These are phyloP conservation scores for Agriotes lineatus DNA, from an alignment of 2,888 invertebrate species.

Conservation along the genomic window DNA sequence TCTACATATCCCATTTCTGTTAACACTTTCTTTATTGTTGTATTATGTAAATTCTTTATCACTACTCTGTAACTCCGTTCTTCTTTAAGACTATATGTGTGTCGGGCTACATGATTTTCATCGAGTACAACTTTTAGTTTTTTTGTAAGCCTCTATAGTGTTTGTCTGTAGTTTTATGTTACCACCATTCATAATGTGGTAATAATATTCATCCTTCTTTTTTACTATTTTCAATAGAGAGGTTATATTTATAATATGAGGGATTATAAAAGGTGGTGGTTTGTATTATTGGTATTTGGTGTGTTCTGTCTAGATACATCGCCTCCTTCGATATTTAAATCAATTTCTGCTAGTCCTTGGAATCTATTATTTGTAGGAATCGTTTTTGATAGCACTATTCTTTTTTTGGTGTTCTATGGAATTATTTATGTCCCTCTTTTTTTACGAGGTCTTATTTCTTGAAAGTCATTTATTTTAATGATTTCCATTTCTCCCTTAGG, in stretches of 20 bases:
- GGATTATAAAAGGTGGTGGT: constrained; percentile 7
- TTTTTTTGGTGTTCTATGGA: neutral
- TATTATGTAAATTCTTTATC: constrained; percentile 1
- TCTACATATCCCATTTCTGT: neutral
- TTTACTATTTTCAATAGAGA: neutral
- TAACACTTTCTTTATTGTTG: neutral
- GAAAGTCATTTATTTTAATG: neutral
- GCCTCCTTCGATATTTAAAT: too few relatives aligned
- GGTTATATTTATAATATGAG: neutral
- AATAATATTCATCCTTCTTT: neutral
- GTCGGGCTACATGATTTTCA: neutral
- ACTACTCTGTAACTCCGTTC: constrained; percentile 11
- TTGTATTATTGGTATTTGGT: neutral
- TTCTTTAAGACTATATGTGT: neutral
- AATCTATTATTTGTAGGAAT: too few relatives aligned
- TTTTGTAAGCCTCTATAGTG: neutral
- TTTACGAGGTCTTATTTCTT: neutral
- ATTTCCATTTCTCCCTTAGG: neutral
- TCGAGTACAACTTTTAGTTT: constrained; percentile 10
- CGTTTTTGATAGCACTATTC: too few relatives aligned
- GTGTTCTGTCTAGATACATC: neutral
- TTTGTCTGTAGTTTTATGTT: neutral
- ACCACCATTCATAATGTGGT: neutral
- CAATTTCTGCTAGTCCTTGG: too few relatives aligned
- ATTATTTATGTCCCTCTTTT: neutral